Conservation (phyloP, 2,797 vertebrate genomes). For the Lophotriccus pileatus region DNA sequence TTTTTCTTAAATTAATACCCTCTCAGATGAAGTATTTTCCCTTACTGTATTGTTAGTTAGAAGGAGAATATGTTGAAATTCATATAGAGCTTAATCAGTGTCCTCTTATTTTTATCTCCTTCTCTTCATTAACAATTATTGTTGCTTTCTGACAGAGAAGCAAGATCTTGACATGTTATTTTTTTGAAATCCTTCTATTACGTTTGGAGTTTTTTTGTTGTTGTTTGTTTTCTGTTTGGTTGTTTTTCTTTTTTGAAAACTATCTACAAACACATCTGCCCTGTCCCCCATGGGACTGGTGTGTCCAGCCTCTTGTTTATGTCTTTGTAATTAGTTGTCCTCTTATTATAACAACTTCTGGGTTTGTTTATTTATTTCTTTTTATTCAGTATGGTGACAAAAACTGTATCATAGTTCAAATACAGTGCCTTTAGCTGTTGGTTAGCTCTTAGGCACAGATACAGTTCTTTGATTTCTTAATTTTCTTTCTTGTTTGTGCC, state of each 20-base stretch:
- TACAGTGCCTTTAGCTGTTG: neutral
- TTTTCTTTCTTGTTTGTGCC: neutral
- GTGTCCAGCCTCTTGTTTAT: neutral
- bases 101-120: neutral
- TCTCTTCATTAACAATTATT: neutral
- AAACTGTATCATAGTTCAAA: neutral
- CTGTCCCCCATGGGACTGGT: accelerated
- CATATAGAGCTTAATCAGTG: neutral
- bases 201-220: neutral
- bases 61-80: neutral
- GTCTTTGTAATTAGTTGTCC: neutral
- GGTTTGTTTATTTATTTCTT: neutral
- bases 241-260: neutral
- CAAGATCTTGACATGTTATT: neutral
- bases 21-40: neutral
- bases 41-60: neutral
- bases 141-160: neutral
- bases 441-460: neutral
- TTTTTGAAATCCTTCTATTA: neutral
- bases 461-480: neutral
- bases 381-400: neutral
- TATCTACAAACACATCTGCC: neutral
- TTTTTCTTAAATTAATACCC: neutral
- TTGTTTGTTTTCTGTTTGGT: neutral
- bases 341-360: neutral